These are phyloP conservation scores for Cephus sareptanus DNA, from an alignment of 2,888 invertebrate genomes.

Conservation along the genomic window DNA sequence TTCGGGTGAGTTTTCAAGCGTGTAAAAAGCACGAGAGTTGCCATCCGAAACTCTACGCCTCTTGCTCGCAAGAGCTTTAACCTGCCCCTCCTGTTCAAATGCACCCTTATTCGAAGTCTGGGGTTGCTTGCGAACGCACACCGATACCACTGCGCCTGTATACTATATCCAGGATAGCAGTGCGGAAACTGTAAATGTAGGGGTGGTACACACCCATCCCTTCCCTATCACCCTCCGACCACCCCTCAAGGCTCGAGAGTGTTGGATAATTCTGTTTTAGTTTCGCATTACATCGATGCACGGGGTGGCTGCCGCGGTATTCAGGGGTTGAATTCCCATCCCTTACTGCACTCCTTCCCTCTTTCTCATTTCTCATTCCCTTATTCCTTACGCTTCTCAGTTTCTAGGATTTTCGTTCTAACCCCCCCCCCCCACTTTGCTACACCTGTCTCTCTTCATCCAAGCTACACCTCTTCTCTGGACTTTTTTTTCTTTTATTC, in stretches of 20 bases:
- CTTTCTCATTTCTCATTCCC: constrained; percentile 5
- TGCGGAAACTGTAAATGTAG: too few relatives aligned
- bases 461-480: constrained; percentile 4
- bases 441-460: background rate
- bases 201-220: too few relatives aligned
- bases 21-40: background rate
- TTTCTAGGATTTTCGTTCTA: too few relatives aligned
- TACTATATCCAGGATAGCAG: too few relatives aligned
- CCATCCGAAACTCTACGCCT: background rate
- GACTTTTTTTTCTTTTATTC: constrained; percentile 15
- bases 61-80: constrained; percentile 6
- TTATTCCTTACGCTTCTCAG: background rate
- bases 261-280: constrained; percentile 62
- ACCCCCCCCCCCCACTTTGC: background rate
- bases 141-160: background rate
- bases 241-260: constrained; percentile 31
- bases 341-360: too few relatives aligned
- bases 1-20: background rate
- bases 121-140: background rate
- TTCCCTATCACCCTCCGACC: background rate
- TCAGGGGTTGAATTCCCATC: too few relatives aligned
- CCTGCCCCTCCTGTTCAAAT: constrained; percentile 40
- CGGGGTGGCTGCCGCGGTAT: constrained; percentile 18
- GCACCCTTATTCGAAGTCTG: constrained; percentile 35
- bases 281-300: constrained; percentile 61